Percentiles rank a stretch among this genome's conserved stretches.
These are phyloP conservation scores for Sesamia nonagrioides DNA, from an alignment of 1,140 invertebrate species.

Conservation along the genomic window DNA sequence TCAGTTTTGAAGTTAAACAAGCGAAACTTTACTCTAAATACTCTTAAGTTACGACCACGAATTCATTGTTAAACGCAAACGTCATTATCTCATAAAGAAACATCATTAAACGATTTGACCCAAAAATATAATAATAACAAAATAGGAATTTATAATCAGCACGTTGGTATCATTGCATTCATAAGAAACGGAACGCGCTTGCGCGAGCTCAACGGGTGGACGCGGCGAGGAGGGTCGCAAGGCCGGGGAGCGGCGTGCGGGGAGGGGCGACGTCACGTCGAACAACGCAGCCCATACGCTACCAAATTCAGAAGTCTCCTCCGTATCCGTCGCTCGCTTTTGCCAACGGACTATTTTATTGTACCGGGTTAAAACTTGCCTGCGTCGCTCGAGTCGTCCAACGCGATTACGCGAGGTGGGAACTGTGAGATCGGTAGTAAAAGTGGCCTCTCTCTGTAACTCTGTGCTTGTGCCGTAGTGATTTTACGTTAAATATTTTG, in stretches of 20 bases:
- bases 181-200: constrained; percentile 81
- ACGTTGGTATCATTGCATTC: constrained; percentile 74
- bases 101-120: background rate
- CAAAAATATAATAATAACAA: constrained; percentile 45
- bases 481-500: constrained; percentile 62
- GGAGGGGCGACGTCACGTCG: constrained; percentile 81
- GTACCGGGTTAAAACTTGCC: constrained; percentile 73
- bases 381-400: constrained; percentile 82
- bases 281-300: constrained; percentile 79
- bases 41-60: background rate
- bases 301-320: constrained; percentile 70
- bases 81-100: too few species aligned
- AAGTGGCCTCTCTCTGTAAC: constrained; percentile 72
- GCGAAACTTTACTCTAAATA: too few species aligned
- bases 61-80: background rate
- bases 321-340: constrained; percentile 16
- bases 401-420: constrained; percentile 83
- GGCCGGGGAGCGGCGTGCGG: constrained; percentile 76
- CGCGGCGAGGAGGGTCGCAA: constrained; percentile 79
- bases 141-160: constrained; percentile 57
- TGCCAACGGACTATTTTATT: constrained; percentile 51
- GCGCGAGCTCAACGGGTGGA: constrained; percentile 74
- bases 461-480: constrained; percentile 58
- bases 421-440: constrained; percentile 75
- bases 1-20: too few species aligned